Conservation (phyloP, 2,113 vertebrate species). For the Thermophis baileyi region DNA sequence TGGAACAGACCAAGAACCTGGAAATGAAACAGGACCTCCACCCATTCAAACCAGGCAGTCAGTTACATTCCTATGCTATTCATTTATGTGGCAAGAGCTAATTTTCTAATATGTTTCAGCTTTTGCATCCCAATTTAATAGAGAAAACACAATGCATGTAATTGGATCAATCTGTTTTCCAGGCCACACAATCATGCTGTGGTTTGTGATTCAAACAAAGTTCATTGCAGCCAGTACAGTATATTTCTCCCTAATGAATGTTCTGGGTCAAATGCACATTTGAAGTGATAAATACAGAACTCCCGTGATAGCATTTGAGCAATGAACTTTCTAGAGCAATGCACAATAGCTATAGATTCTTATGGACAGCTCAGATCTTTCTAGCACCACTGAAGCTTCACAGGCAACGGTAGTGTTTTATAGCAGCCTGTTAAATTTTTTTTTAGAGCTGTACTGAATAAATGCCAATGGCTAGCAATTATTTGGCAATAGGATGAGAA, state of each 20-base stretch:
- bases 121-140: background rate
- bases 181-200: background rate
- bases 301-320: conserved; percentile 34
- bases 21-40: background rate
- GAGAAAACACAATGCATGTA: background rate
- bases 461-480: conserved; percentile 41
- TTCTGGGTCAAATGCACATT: conserved; percentile 24
- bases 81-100: background rate
- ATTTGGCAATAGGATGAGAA: conserved; percentile 45
- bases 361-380: conserved; percentile 52
- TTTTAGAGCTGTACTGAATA: conserved; percentile 52
- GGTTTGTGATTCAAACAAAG: background rate
- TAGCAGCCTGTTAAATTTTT: conserved; percentile 35
- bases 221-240: background rate
- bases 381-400: conserved; percentile 56
- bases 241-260: conserved; percentile 17
- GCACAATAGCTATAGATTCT: background rate
- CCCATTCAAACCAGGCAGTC: background rate
- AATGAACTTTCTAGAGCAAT: conserved; percentile 20
- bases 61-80: background rate
- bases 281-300: conserved; percentile 45
- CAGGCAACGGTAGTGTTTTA: conserved; percentile 38
- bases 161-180: background rate
- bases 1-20: background rate
- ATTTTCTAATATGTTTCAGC: background rate